Conservation (phyloP, 2,888 invertebrate species). For the Drosophila rubida region DNA sequence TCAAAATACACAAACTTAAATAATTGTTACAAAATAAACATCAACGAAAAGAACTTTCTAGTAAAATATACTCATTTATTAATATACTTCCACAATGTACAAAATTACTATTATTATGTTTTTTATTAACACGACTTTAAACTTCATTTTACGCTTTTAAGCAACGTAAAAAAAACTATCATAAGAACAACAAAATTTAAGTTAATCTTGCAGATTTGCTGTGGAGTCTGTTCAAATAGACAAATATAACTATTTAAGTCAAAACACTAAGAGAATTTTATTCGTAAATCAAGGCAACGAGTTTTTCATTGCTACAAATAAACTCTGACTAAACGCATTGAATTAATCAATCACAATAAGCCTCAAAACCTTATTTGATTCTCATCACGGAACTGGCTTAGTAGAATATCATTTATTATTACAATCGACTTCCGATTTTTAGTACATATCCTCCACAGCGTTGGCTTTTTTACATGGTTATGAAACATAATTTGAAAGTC, state of each 20-base stretch:
- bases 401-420: not conserved
- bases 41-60: not conserved
- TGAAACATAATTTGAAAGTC: no score
- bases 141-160: not conserved
- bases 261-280: not conserved
- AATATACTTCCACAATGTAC: not conserved
- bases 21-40: constrained; percentile 31
- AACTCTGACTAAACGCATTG: not conserved
- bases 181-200: not conserved
- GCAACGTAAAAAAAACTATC: not conserved
- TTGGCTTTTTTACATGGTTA: not conserved
- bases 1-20: constrained; percentile 19
- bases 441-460: not conserved
- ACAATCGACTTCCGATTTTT: not conserved
- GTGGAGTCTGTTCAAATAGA: not conserved
- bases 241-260: not conserved
- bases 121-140: not conserved
- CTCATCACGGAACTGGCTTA: no score
- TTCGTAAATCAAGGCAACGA: not conserved
- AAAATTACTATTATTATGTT: not conserved
- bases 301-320: not conserved
- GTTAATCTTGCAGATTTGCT: not conserved
- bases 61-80: not conserved
- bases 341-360: not conserved
- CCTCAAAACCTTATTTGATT: not conserved